These are phyloP conservation scores for Resseliella maxima DNA, from an alignment of 2,888 invertebrate genomes.

Conservation along the genomic window DNA sequence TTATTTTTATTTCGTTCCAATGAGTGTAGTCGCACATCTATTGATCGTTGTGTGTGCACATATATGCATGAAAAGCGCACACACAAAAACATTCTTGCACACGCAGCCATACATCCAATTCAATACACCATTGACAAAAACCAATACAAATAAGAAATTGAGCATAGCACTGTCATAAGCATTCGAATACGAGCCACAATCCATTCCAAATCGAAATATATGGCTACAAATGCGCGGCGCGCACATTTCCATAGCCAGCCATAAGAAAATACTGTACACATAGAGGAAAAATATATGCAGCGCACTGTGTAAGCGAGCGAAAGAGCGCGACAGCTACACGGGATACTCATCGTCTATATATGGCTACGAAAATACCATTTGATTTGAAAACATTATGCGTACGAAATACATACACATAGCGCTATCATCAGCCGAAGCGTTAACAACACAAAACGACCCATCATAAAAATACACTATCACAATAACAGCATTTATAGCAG, in stretches of 20 bases:
- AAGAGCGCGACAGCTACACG: constrained; percentile 26
- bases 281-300: neutral
- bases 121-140: neutral
- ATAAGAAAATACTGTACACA: neutral
- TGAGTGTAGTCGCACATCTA: constrained; percentile 36
- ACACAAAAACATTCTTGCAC: neutral
- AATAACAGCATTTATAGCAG: constrained; percentile 54
- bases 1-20: constrained; percentile 48
- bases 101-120: neutral
- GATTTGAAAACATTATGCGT: constrained; percentile 55
- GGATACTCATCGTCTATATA: constrained; percentile 31
- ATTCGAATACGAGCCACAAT: constrained; percentile 18
- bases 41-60: neutral
- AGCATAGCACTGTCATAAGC: constrained; percentile 18
- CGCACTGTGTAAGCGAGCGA: neutral
- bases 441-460: constrained; percentile 55
- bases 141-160: constrained; percentile 12
- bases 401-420: constrained; percentile 55
- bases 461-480: constrained; percentile 55
- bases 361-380: constrained; percentile 54
- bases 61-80: neutral
- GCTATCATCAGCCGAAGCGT: constrained; percentile 55
- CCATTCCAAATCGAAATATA: neutral
- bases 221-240: constrained; percentile 51
- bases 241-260: constrained; percentile 41